A percentile compares a stretch with the other conserved stretches of the same genome.
phyloP scores from a whole-genome alignment of 2,888 invertebrate genomes.

The Nomada lathburiana region DNA sequence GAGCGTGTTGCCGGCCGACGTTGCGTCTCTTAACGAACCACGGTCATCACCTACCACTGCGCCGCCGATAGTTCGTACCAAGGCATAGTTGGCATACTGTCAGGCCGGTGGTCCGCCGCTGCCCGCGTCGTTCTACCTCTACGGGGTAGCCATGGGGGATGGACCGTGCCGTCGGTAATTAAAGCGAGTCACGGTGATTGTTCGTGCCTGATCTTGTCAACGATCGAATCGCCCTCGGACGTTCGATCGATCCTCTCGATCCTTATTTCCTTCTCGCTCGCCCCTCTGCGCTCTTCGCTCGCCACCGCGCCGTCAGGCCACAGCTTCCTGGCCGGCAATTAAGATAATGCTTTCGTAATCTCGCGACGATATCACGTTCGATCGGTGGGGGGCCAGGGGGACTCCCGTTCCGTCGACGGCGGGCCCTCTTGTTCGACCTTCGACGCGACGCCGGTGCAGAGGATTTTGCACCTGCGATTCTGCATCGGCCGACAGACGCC shows the following conservation, averaged over 20 bases:
- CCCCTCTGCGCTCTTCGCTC: slow-evolving; percentile 23
- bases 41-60: slow-evolving; percentile 52
- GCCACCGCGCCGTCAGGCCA: slow-evolving; percentile 14
- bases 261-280: not conserved
- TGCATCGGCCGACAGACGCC: slow-evolving; percentile 34
- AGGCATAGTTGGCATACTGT: slow-evolving; percentile 72
- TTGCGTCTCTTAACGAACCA: slow-evolving; percentile 70
- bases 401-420: slow-evolving; percentile 39
- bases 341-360: slow-evolving; percentile 76
- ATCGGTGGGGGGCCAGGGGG: slow-evolving; percentile 39
- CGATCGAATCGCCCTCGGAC: slow-evolving; percentile 70
- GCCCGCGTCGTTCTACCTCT: slow-evolving; percentile 45
- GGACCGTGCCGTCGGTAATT: slow-evolving; percentile 70
- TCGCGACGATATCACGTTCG: slow-evolving; percentile 64
- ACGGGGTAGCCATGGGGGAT: slow-evolving; percentile 50
- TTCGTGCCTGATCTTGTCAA: slow-evolving; percentile 77
- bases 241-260: slow-evolving; percentile 58
- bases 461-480: slow-evolving; percentile 69
- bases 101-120: slow-evolving; percentile 70
- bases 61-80: slow-evolving; percentile 53
- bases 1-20: slow-evolving; percentile 64
- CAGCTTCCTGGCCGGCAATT: slow-evolving; percentile 72
- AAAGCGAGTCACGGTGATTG: slow-evolving; percentile 79
- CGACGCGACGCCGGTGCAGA: slow-evolving; percentile 64
- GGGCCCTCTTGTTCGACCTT: slow-evolving; percentile 68